Conservation (phyloP, 2,888 invertebrate genomes). For the Phyto melanocephala region DNA sequence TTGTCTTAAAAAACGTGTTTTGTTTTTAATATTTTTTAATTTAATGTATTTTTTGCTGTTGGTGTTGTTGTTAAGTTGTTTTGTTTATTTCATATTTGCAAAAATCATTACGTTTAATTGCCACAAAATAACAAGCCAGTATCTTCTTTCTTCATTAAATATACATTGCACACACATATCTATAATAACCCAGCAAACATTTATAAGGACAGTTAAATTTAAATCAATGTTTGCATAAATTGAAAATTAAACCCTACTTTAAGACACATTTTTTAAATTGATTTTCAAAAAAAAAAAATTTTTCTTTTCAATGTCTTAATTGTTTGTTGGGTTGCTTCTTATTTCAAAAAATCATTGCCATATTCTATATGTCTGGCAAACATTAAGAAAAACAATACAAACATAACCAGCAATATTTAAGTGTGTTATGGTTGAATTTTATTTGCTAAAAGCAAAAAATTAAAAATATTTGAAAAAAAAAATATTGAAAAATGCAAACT, state of each 20-base stretch:
- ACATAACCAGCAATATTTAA: slow-evolving; percentile 9
- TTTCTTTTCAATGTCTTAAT: too few species aligned
- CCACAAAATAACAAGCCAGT: slow-evolving; percentile 42
- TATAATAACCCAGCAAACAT: slow-evolving; percentile 10
- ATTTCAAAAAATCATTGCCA: not conserved
- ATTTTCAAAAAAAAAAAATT: too few species aligned
- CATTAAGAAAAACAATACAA: slow-evolving; percentile 7
- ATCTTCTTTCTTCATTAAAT: not conserved
- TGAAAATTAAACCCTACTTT: too few species aligned
- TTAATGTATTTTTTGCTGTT: slow-evolving; percentile 1
- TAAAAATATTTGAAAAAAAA: not conserved
- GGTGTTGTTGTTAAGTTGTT: not conserved
- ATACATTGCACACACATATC: not conserved
- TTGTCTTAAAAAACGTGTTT: slow-evolving; percentile 49
- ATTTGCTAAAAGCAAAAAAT: slow-evolving; percentile 30
- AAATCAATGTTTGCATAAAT: too few species aligned
- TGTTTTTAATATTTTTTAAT: slow-evolving; percentile 38
- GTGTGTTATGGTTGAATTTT: slow-evolving; percentile 18
- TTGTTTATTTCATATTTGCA: slow-evolving; percentile 30
- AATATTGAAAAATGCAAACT: slow-evolving; percentile 8
- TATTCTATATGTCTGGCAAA: not conserved
- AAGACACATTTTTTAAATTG: too few species aligned
- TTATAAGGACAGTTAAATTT: too few species aligned
- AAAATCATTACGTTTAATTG: slow-evolving; percentile 51
- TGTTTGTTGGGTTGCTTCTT: too few species aligned